These are phyloP conservation scores for Lobophora halterata DNA, from an alignment of 2,888 invertebrate species.

Conservation along the genomic window DNA sequence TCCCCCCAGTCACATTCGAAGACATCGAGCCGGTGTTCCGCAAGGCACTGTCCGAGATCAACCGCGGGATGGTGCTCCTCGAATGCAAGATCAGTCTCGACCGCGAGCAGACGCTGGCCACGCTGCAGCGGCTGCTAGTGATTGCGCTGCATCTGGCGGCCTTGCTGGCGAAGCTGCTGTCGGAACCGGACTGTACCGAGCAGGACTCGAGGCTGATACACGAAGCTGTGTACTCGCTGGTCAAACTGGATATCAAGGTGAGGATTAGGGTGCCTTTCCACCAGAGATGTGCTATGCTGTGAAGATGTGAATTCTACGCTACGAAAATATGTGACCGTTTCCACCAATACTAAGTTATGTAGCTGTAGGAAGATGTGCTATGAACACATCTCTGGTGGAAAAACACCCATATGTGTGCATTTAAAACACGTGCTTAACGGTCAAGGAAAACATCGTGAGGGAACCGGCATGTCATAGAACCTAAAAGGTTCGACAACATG, in stretches of 20 bases:
- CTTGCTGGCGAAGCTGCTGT: conserved; percentile 84
- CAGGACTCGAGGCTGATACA: conserved; percentile 82
- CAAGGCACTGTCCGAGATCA: conserved; percentile 89
- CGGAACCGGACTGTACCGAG: conserved; percentile 75
- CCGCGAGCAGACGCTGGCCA: conserved; percentile 84
- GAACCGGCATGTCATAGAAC: too few species aligned
- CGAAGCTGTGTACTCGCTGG: conserved; percentile 87
- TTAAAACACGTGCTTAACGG: too few species aligned
- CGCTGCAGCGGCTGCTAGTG: conserved; percentile 91
- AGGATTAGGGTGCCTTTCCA: too few species aligned
- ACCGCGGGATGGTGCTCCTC: conserved; percentile 82
- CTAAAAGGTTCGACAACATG: too few species aligned
- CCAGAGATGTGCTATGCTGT: too few species aligned
- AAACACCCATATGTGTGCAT: too few species aligned
- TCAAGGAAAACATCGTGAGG: too few species aligned
- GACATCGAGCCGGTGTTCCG: conserved; percentile 92
- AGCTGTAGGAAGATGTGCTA: too few species aligned
- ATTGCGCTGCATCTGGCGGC: conserved; percentile 92
- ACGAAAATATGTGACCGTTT: too few species aligned
- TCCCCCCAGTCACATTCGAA: conserved; percentile 89
- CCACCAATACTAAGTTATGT: too few species aligned
- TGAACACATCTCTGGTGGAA: too few species aligned
- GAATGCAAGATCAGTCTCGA: conserved; percentile 83
- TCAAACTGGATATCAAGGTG: conserved; percentile 86
- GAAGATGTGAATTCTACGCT: too few species aligned